Percentiles rank a stretch among this genome's conserved stretches.
Conservation (phyloP, 1,140 invertebrate genomes). For the Drosophila prosaltans region DNA sequence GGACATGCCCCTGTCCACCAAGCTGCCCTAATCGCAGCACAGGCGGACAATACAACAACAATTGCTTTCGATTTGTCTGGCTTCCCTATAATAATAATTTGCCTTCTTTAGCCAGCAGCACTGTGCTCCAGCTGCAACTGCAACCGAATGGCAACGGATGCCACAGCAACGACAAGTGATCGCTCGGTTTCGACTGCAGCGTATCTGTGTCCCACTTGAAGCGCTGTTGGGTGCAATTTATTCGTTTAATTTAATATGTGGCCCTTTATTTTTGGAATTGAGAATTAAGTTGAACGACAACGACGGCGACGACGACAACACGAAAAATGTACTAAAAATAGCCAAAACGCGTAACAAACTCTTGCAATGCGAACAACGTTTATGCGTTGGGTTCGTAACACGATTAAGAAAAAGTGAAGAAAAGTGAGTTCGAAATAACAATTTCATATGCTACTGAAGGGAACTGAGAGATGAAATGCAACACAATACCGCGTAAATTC, state of each 20-base stretch:
- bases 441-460: no score
- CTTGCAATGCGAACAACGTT: not conserved
- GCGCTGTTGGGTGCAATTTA: slow-evolving; percentile 55
- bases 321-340: slow-evolving; percentile 4
- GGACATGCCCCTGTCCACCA: slow-evolving; percentile 62
- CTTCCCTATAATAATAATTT: slow-evolving; percentile 43
- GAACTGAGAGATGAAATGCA: no score
- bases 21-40: slow-evolving; percentile 31
- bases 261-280: slow-evolving; percentile 20
- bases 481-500: no score
- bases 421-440: no score
- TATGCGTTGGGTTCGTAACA: not conserved
- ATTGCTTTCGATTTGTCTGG: slow-evolving; percentile 54
- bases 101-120: slow-evolving; percentile 22
- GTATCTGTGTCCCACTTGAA: slow-evolving; percentile 25
- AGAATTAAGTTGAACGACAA: slow-evolving; percentile 3
- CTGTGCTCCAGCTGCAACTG: slow-evolving; percentile 18
- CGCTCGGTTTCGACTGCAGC: slow-evolving; percentile 7
- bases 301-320: not conserved
- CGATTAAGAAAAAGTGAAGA: no score
- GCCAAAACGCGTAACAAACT: not conserved
- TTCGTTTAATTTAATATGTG: slow-evolving; percentile 39
- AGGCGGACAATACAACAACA: slow-evolving; percentile 29
- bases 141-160: slow-evolving; percentile 24
- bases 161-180: slow-evolving; percentile 20